Evolutionary conservation across 2,888 invertebrate species (phyloP), one percentile per base, ranked within the genome.

Genomic region (Mayetiola destructor): DNA sequence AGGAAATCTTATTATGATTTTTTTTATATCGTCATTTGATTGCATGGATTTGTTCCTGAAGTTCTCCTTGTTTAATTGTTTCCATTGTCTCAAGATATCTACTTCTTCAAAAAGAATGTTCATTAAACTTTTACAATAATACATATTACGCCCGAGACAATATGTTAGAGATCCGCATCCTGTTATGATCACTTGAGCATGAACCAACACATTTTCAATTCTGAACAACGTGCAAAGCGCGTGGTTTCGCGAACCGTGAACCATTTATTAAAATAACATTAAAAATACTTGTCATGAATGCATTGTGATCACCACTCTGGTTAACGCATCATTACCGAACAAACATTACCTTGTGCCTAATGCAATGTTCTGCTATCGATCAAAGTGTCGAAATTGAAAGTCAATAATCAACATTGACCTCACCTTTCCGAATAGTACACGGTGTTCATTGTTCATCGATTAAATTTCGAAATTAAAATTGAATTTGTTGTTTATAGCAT

Each of bases 401-500:
- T 48, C 48, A 27, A 48, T 48, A 23, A 48, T 27, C 27, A 48
- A 48, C 14, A 48, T 2, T 48, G 48, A 48, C 48, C 48, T 48
- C 2, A n/a, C n/a, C n/a, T n/a, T n/a, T n/a, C n/a, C n/a, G n/a
- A n/a, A n/a, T n/a, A n/a, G n/a, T n/a, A n/a, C n/a, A n/a, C n/a
- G n/a, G n/a, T n/a, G n/a, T n/a, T n/a, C n/a, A n/a, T n/a, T n/a
- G n/a, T n/a, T n/a, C 40, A 21, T 23, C 5, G 14, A 36, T 14
- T 39, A 39, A 27, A 42, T 6, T 23, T 18, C 27, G 27, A 27
- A 48, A 48, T 48, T 48, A 48, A 48, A 48, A 48, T 48, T 27
- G 48, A 48, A 48, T 48, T 48, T 48, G n/a, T 48, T 27, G 48
- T 27, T 48, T 27, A 48, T 48, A 23, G n/a, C 16, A 48, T 48